These are phyloP conservation scores for Vollenhovia emeryi DNA, from an alignment of 1,140 invertebrate genomes.

Conservation along the genomic window DNA sequence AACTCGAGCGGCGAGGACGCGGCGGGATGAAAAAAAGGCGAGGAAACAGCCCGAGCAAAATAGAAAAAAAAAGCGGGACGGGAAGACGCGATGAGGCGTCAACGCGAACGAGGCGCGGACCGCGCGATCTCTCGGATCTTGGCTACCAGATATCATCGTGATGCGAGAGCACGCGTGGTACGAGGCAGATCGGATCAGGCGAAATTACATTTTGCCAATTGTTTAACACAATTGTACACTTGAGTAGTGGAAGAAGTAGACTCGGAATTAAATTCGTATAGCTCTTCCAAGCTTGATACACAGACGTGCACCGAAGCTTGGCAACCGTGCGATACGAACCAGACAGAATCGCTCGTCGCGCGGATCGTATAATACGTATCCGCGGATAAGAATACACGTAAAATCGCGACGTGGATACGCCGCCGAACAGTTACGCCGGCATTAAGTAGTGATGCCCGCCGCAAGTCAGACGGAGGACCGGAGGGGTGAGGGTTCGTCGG, in stretches of 20 bases:
- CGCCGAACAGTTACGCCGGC: conserved; percentile 69
- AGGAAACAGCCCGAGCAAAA: conserved; percentile 46
- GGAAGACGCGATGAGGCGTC: conserved; percentile 39
- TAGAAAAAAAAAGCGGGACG: conserved; percentile 61
- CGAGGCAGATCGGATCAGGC: neutral
- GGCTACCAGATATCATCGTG: neutral
- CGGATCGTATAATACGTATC: neutral
- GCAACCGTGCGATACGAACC: no score
- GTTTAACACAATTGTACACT: neutral
- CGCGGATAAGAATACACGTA: conserved; percentile 32
- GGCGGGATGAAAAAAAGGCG: conserved; percentile 51
- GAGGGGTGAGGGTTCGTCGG: conserved; percentile 37
- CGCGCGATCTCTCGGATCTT: neutral
- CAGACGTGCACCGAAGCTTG: neutral
- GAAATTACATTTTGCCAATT: neutral
- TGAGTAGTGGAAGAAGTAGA: neutral
- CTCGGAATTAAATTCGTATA: neutral
- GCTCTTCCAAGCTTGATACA: neutral
- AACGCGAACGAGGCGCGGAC: neutral
- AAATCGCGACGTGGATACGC: conserved; percentile 42
- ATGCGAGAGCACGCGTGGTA: neutral
- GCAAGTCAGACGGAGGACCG: conserved; percentile 67
- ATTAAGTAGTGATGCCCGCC: conserved; percentile 75
- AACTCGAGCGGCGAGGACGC: conserved; percentile 73
- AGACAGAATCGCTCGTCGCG: neutral